phyloP scores from a whole-genome alignment of 2,113 vertebrate genomes.

The Tyrannus savana region DNA sequence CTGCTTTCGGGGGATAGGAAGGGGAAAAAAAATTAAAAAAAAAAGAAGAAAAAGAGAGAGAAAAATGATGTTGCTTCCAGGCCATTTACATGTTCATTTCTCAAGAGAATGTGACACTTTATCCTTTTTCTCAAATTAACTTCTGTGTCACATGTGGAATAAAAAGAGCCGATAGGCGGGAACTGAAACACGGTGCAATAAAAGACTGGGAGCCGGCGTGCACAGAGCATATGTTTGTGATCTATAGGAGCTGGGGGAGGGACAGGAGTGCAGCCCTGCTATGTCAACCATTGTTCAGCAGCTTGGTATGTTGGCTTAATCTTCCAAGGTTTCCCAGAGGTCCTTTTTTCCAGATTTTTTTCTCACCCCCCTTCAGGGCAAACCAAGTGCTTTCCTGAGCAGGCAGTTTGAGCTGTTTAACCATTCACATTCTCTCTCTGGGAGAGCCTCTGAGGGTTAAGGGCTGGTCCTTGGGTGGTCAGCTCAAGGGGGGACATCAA shows the following conservation, averaged over 20 bases:
- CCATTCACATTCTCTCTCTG: rapidly evolving
- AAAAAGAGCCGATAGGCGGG: not conserved
- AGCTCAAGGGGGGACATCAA: not conserved
- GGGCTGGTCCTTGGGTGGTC: not conserved
- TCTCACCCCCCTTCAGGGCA: not conserved
- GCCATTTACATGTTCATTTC: constrained; percentile 66
- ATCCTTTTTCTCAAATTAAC: constrained; percentile 63
- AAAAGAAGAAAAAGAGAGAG: not conserved
- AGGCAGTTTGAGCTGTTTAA: not conserved
- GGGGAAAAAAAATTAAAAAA: not conserved
- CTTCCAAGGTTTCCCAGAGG: constrained; percentile 41
- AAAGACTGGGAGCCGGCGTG: not conserved
- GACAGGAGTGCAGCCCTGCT: constrained; percentile 3
- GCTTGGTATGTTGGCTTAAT: constrained; percentile 36
- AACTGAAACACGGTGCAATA: not conserved
- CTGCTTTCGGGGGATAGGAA: not conserved
- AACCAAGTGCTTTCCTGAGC: not conserved
- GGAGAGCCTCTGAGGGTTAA: rapidly evolving
- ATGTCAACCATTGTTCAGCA: constrained; percentile 49
- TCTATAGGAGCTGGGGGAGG: constrained; percentile 33
- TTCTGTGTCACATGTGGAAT: constrained; percentile 27
- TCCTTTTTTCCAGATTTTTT: constrained; percentile 16
- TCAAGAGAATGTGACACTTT: constrained; percentile 68
- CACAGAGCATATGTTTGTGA: constrained; percentile 22
- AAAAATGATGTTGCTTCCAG: constrained; percentile 61